phyloP scores from a whole-genome alignment of 2,888 invertebrate genomes.

The Ormyrus pomaceus region DNA sequence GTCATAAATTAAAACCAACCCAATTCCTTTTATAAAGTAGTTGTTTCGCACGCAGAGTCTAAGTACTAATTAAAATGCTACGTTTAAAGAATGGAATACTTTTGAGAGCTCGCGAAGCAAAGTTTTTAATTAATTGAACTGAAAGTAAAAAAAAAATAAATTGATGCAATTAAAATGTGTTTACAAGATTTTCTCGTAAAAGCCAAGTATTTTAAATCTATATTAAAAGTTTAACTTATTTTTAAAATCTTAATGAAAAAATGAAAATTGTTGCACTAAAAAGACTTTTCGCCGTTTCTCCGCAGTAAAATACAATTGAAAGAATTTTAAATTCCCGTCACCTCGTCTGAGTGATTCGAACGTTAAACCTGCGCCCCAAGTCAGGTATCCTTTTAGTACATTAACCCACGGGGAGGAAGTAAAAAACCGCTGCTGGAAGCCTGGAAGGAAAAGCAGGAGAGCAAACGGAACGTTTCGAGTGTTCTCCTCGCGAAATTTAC shows the following conservation, averaged over 20 bases:
- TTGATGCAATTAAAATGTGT: no score
- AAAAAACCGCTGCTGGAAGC: neutral
- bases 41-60: no score
- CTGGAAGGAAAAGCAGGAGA: neutral
- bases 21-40: no score
- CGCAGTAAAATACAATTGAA: no score
- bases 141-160: no score
- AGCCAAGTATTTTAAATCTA: no score
- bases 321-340: neutral
- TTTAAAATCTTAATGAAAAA: no score
- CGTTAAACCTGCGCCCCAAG: neutral
- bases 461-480: slow-evolving; percentile 8
- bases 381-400: neutral
- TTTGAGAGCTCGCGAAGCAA: neutral
- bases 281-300: no score
- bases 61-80: neutral
- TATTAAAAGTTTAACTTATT: no score
- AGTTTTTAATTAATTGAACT: neutral
- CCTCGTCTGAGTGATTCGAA: neutral
- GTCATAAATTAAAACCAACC: no score
- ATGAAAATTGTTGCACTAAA: no score
- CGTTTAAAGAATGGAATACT: neutral
- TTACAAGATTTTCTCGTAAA: no score
- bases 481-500: neutral
- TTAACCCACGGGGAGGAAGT: neutral